phyloP scores from a whole-genome alignment of 2,113 vertebrate genomes.

The Clarias magur region DNA sequence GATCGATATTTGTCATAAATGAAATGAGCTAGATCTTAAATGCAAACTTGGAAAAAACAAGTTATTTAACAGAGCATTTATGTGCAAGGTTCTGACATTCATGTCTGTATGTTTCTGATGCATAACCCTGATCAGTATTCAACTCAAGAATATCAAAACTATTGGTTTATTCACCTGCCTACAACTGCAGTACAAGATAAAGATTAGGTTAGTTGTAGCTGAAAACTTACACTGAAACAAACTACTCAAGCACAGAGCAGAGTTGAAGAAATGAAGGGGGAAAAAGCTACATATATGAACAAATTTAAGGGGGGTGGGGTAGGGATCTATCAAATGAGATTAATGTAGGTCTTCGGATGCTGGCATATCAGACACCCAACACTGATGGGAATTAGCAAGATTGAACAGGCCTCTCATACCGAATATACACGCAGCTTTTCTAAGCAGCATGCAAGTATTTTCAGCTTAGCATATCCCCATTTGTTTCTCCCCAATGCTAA shows the following conservation, averaged over 20 bases:
- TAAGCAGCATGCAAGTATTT: slow-evolving; percentile 46
- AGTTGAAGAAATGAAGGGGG: not conserved
- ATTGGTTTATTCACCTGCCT: slow-evolving; percentile 27
- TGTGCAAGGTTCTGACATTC: slow-evolving; percentile 56
- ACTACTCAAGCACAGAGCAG: slow-evolving; percentile 2
- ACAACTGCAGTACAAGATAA: slow-evolving; percentile 26
- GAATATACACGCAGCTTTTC: slow-evolving; percentile 35
- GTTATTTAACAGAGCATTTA: slow-evolving; percentile 41
- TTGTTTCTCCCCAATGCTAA: slow-evolving; percentile 8
- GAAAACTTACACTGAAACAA: slow-evolving; percentile 22
- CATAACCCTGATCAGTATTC: slow-evolving; percentile 51
- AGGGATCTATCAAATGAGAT: not conserved
- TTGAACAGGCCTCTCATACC: slow-evolving; percentile 18
- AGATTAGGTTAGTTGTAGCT: slow-evolving; percentile 6
- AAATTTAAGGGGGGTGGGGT: not conserved
- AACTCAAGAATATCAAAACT: slow-evolving; percentile 39
- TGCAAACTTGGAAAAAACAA: slow-evolving; percentile 45
- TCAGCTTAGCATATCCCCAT: slow-evolving; percentile 25
- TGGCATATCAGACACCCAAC: not conserved
- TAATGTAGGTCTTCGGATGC: slow-evolving; percentile 23
- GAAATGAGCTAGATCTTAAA: slow-evolving; percentile 45
- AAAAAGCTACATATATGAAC: not conserved
- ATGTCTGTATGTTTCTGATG: slow-evolving; percentile 39
- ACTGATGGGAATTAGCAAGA: not conserved
- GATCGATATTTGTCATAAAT: slow-evolving; percentile 42